Evolutionary conservation across 1,140 invertebrate genomes (phyloP).

Genomic region (Metaphire vulgaris): DNA sequence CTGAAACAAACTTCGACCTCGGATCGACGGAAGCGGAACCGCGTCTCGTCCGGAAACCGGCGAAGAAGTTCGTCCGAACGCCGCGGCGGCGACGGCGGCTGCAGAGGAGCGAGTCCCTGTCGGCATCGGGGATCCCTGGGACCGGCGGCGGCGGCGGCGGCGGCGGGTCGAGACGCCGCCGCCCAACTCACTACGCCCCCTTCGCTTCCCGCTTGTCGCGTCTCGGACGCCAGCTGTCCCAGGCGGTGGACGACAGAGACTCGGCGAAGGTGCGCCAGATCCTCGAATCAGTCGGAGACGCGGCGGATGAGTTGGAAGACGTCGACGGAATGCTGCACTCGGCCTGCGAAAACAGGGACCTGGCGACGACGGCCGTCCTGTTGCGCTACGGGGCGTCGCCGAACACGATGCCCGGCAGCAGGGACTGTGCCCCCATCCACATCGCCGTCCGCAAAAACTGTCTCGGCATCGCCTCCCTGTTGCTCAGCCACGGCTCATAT

Average conservation of each 20-base stretch:
- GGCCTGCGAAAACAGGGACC: background rate
- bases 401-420: background rate
- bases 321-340: background rate
- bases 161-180: too few species aligned
- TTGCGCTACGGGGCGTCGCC: background rate
- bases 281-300: background rate
- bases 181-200: background rate
- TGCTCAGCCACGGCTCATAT: background rate
- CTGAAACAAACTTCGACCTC: too few species aligned
- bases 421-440: constrained; percentile 15
- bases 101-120: background rate
- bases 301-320: background rate
- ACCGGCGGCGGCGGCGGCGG: too few species aligned
- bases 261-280: background rate
- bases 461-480: background rate
- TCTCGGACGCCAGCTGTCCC: background rate
- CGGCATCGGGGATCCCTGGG: too few species aligned
- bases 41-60: background rate
- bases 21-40: background rate
- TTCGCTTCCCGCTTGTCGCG: background rate
- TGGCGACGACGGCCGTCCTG: background rate
- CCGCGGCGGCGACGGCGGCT: too few species aligned
- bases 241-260: background rate
- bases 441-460: constrained; percentile 7
- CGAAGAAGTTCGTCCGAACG: background rate